Base-by-base conservation (phyloP, 1,140 invertebrate species). In the Wasmannia auropunctata region DNA sequence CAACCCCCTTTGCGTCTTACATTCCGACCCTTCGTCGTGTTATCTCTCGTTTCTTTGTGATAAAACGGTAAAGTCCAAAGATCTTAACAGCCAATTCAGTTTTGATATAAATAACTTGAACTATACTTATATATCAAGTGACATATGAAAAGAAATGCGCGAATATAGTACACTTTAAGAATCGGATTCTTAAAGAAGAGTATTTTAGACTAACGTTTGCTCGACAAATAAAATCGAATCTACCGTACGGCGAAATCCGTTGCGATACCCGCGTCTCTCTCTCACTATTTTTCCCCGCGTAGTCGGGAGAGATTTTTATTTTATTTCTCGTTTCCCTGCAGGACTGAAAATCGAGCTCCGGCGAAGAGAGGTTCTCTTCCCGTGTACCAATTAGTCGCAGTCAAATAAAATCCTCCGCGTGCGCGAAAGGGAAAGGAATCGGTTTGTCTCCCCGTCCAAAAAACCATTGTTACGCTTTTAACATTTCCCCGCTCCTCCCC, bases 341-440 rank as follows among this genome's bases (percentile, higher is more conserved):
- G 25, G 37, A 58, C 51, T 34, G 65, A 83, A 83, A 83, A 83
- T 58, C 28, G 76, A 79, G 31, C 43, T 65, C 5, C 14, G n/a
- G 76, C 49, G 19, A 70, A 22, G 49, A 81, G 49, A 40, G 25
- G 49, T 28, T 49, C 40, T 43, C n/a, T n/a, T n/a, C 37, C 37
- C 51, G 22, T 19, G 31, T 67, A 67, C 67, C 79, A 83, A 72
- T 83, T 83, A 83, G 67, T 81, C 49, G 51, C 25, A 14, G 63
- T 83, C 67, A 43, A 49, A 58, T 72, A 72, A 56, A 83, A 34
- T n/a, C 28, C 51, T 19, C 7, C 0, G 22, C 62, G 43, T n/a
- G 5, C 19, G 7, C 43, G 31, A 51, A 49, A 51, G 19, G 19
- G 75, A 60, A 63, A 40, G n/a, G 56, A 77, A 62, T 74, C 79